Base-by-base conservation (phyloP, 1,140 invertebrate genomes). In the Drosophila nebulosa region DNA sequence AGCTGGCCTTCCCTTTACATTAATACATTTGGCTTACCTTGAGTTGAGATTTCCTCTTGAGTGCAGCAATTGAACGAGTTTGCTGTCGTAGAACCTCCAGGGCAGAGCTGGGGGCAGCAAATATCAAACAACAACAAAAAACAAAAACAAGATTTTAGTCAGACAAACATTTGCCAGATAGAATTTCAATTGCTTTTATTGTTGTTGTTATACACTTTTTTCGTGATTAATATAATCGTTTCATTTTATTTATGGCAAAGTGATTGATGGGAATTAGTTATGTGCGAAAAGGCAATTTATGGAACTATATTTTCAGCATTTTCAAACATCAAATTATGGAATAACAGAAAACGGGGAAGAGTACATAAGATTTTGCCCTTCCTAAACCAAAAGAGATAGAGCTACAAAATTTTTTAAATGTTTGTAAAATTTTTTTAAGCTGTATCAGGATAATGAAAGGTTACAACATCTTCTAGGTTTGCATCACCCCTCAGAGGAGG, bases 31-130 rank as follows among this genome's bases (percentile, higher is more conserved):
- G 0, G 59, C 66, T 85, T 89, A 91, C 90, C 90, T 91, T 91
- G 90, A 90, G 78, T 83, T 91, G 89, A 69, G 90, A 91, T 91
- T 91, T 91, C 72, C 89, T 91, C 72, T 89, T 90, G 61, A 91
- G 90, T 66, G 86, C 89, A 62, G 90, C 90, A 89, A 91, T 90
- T 74, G 90, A 91, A 71, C 90, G 89, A 39, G 90, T 85, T 79
- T 88, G 90, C 68, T 91, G 90, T 63, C 89, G 72, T 75, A 91
- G 59, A 66, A 90, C 86, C 89, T 91, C 90, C 90, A 91, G 89
- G 30, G 68, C 77, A 63, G 10, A 50, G 51, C 52, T 30, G 51
- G 46, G 50, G 32, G 57, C 61, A 52, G 32, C 27, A 39, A 53
- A 32, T 14, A 14, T 22, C 50, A 27, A 39, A 53, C 24, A 14